These are phyloP conservation scores for Cyphomyrmex costatus DNA, from an alignment of 1,140 invertebrate genomes.

Conservation along the genomic window DNA sequence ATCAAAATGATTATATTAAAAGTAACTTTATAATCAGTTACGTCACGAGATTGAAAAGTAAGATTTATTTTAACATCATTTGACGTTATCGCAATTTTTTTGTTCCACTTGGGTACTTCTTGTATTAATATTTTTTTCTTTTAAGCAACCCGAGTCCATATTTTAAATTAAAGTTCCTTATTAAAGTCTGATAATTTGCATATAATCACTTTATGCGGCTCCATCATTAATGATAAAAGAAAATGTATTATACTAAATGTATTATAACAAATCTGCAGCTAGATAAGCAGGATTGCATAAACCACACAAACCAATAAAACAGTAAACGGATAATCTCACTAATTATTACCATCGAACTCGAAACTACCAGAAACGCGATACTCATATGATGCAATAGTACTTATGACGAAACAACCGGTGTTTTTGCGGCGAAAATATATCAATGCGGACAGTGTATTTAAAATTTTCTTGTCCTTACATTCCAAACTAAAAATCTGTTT, in stretches of 20 bases:
- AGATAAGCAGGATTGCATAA: constrained; percentile 7
- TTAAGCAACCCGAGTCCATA: not conserved
- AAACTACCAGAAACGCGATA: not conserved
- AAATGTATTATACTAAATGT: no score
- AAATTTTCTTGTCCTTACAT: not conserved
- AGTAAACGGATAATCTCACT: not conserved
- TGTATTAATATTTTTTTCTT: not conserved
- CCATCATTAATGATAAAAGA: not conserved
- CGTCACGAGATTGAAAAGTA: no score
- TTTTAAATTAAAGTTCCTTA: not conserved
- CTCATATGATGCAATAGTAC: constrained; percentile 1
- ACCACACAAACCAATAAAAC: constrained; percentile 11
- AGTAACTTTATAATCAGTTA: no score
- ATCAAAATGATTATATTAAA: no score
- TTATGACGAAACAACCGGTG: not conserved
- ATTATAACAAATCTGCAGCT: not conserved
- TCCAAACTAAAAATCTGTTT: not conserved
- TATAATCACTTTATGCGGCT: not conserved
- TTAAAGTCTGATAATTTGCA: not conserved
- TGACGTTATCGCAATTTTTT: no score
- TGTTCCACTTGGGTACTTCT: not conserved
- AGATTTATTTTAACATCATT: no score
- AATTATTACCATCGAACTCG: constrained; percentile 8
- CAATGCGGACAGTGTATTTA: not conserved
- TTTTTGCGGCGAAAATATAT: constrained; percentile 1